Percentiles rank a stretch among this genome's conserved stretches.
phyloP scores from a whole-genome alignment of 1,140 invertebrate genomes.

The Drosophila kepulauana region DNA sequence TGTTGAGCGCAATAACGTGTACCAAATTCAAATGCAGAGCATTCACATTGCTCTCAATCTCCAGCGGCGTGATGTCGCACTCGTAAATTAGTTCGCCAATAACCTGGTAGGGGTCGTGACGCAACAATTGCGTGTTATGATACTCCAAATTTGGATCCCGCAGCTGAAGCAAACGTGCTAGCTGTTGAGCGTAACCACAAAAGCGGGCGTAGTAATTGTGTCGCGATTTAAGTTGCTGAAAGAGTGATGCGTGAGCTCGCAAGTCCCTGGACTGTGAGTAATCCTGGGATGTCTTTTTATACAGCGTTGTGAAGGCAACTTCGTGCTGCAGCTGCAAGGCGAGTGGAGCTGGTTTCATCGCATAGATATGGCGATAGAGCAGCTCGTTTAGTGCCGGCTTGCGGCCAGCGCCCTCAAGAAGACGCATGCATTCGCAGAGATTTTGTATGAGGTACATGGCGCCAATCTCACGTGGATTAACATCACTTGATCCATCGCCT shows the following conservation, averaged over 20 bases:
- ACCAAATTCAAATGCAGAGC: constrained; percentile 87
- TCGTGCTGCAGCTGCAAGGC: constrained; percentile 67
- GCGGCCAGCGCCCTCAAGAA: constrained; percentile 52
- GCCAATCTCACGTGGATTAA: constrained; percentile 55
- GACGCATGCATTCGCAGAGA: constrained; percentile 73
- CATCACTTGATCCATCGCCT: constrained; percentile 8
- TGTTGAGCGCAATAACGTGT: constrained; percentile 87
- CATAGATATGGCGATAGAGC: constrained; percentile 60
- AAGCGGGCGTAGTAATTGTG: constrained; percentile 84
- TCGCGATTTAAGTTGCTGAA: constrained; percentile 64
- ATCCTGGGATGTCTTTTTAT: constrained; percentile 49
- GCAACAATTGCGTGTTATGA: constrained; percentile 84
- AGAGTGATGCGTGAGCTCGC: constrained; percentile 46
- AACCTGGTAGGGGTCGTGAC: constrained; percentile 82
- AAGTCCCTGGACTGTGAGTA: constrained; percentile 56
- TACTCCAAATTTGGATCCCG: constrained; percentile 84
- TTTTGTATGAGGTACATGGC: constrained; percentile 71
- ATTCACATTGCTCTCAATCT: constrained; percentile 86
- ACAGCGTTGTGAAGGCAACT: constrained; percentile 51
- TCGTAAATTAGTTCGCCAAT: constrained; percentile 87
- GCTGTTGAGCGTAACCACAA: constrained; percentile 84
- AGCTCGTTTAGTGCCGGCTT: constrained; percentile 51
- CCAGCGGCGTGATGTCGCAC: constrained; percentile 85
- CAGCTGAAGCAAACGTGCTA: constrained; percentile 84
- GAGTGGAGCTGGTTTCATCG: constrained; percentile 57